phyloP scores from a whole-genome alignment of 2,113 vertebrate genomes.

The Parus major region DNA sequence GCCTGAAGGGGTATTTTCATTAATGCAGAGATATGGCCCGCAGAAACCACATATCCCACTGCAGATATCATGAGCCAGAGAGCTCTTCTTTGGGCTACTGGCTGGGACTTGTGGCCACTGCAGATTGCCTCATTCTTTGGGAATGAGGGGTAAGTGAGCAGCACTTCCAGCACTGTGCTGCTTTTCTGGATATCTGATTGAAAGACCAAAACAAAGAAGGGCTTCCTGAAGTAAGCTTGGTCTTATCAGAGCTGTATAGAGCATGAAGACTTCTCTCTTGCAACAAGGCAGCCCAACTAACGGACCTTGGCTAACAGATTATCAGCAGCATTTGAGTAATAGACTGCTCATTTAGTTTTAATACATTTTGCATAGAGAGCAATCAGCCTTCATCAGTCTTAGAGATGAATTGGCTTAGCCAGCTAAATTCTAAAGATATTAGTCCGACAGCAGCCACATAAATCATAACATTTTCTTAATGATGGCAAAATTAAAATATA shows the following conservation, averaged over 20 bases:
- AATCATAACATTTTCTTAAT: constrained; percentile 94
- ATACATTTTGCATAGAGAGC: constrained; percentile 97
- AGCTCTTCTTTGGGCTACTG: neutral
- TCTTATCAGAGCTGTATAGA: neutral
- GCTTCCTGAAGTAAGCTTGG: neutral
- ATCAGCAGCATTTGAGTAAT: constrained; percentile 91
- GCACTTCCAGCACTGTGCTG: neutral
- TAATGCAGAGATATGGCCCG: neutral
- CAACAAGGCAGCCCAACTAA: constrained; percentile 86
- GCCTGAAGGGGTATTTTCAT: neutral
- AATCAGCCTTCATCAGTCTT: constrained; percentile 94
- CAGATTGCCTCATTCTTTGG: neutral
- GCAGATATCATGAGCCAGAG: neutral
- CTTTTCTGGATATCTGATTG: neutral
- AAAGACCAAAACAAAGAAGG: neutral
- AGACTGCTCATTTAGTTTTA: constrained; percentile 97
- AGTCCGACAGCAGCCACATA: constrained; percentile 88
- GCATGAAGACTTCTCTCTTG: constrained; percentile 3
- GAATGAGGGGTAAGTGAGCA: neutral
- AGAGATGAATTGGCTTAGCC: constrained; percentile 91
- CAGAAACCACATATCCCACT: neutral
- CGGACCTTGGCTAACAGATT: constrained; percentile 90
- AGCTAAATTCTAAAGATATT: constrained; percentile 92
- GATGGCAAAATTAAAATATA: constrained; percentile 87
- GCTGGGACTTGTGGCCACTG: neutral